Conservation (phyloP, 2,113 vertebrate species). For the Pampusana beccarii region DNA sequence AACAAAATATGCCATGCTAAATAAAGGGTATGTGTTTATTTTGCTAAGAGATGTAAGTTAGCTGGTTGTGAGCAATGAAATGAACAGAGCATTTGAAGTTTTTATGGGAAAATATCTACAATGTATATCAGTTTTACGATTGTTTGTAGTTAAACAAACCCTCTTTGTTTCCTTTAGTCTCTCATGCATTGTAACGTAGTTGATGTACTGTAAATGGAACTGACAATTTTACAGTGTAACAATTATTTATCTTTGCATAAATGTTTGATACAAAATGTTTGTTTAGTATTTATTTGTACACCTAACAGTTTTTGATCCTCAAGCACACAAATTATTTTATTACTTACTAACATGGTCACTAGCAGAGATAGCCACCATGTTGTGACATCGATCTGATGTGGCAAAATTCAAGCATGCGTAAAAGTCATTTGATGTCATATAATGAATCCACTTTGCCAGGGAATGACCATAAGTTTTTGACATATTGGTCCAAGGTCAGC, state of each 20-base stretch:
- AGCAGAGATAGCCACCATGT: background rate
- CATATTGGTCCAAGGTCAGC: background rate
- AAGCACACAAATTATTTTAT: background rate
- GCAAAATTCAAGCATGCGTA: background rate
- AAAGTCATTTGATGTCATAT: background rate
- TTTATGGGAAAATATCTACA: conserved; percentile 48
- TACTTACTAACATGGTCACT: background rate
- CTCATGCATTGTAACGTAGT: conserved; percentile 65
- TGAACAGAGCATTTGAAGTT: conserved; percentile 49
- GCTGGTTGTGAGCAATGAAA: conserved; percentile 58
- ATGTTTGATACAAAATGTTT: conserved; percentile 77
- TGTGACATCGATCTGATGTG: background rate
- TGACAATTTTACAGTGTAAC: conserved; percentile 72
- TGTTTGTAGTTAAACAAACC: conserved; percentile 59
- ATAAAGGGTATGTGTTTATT: conserved; percentile 76
- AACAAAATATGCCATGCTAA: conserved; percentile 72
- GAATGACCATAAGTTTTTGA: background rate
- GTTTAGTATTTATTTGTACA: conserved; percentile 71
- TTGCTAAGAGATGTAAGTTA: conserved; percentile 67
- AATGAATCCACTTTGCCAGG: background rate
- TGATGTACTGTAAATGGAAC: conserved; percentile 70
- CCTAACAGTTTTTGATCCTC: background rate
- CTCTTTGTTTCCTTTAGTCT: conserved; percentile 62
- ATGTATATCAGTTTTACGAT: conserved; percentile 57
- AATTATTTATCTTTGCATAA: conserved; percentile 81